Base-by-base conservation (phyloP, 2,888 invertebrate species). In the Dicycla oo region DNA sequence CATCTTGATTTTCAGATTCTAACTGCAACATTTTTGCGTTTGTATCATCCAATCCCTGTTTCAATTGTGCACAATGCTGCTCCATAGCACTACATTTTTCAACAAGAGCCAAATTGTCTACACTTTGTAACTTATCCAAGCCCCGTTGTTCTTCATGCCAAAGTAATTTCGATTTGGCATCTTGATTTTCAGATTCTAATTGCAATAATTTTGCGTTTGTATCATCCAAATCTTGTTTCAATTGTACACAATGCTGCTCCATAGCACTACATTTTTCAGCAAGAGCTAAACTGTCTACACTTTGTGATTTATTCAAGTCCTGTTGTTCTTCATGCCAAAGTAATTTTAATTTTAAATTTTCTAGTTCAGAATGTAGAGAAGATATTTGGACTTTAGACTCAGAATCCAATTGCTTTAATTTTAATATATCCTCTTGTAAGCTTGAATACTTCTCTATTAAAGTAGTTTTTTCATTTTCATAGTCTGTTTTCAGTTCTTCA, bases 151-250 rank as follows among this genome's bases (percentile, higher is more conserved):
- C 81, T 75, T 91, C 88, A 73, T 86, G 75, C 70, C 66, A 81
- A 40, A 80, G 47, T 67, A 89, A 49, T 80, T 88, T 88, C 18
- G 82, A 73, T 81, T 88, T 89, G n/a, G n/a, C 6, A 63, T 43
- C 26, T 74, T 63, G 43, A 43, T 72, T 75, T 72, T 72, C 71
- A 11, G 66, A 45, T 85, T 93, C 88, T 54, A 93, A 81, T 15
- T 92, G 88, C 66, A 90, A 88, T 78, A 95, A 92, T 86, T 94
- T 95, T 34, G 91, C 88, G 84, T 94, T 93, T 2, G 95, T 89
- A 58, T 95, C 93, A 67, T 95, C 93, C 53, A 95, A 78, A 64
- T 85, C 87, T 61, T 81, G 72, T 71, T 91, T 91, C 43, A 94
- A 82, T 69, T 91, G 87, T 26, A 84, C 73, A 83, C 87, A 92